phyloP scores from a whole-genome alignment of 2,888 invertebrate species.

The Ormyrus rosae region DNA sequence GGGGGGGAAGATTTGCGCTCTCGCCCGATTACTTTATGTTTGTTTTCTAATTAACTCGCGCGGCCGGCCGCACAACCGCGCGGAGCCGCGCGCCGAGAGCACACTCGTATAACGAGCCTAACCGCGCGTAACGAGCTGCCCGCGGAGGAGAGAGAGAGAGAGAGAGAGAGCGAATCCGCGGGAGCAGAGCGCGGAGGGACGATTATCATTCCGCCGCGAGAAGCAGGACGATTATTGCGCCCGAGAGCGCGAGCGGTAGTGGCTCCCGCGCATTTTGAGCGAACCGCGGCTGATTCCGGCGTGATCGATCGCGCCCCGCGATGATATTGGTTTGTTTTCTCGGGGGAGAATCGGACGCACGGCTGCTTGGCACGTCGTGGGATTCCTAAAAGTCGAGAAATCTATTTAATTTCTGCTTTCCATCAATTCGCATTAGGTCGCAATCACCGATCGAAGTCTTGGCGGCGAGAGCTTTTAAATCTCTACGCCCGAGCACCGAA shows the following conservation, averaged over 20 bases:
- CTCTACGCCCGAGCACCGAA: neutral
- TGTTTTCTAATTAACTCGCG: constrained; percentile 72
- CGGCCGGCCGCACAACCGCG: constrained; percentile 23
- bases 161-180: neutral
- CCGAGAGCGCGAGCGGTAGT: neutral
- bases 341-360: neutral
- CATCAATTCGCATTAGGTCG: too few relatives aligned
- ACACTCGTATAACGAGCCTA: constrained; percentile 15
- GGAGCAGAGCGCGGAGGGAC: neutral
- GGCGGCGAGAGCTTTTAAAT: neutral
- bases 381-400: constrained; percentile 4
- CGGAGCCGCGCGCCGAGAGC: neutral
- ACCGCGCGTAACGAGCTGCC: neutral
- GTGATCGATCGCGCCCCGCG: constrained; percentile 25
- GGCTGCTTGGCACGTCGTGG: neutral
- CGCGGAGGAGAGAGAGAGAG: constrained; percentile 16
- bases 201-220: constrained; percentile 14
- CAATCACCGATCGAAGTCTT: too few relatives aligned
- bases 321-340: neutral
- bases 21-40: constrained; percentile 70
- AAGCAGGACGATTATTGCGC: constrained; percentile 9
- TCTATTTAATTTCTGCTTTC: neutral
- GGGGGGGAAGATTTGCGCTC: constrained; percentile 67
- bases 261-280: constrained; percentile 24
- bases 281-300: too few relatives aligned